Evolutionary conservation across 1,140 invertebrate species (phyloP), one percentile per base, ranked within the genome.

Genomic region (Doryteuthis pealeii): DNA sequence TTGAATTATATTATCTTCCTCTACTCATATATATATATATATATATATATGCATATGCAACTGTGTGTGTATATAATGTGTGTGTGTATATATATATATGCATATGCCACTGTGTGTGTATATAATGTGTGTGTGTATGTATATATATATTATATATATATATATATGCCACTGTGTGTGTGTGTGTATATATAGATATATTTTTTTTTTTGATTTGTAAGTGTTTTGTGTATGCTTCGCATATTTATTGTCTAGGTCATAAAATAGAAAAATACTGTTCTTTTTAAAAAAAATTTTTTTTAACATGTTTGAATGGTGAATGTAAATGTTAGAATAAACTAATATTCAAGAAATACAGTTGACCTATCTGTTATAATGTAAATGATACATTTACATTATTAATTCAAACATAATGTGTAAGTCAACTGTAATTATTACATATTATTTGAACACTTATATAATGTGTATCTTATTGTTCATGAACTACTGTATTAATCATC

Each of bases 91-190:
- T 28, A 58, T 58, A 58, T 58, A 58, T 58, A 18, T 58, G 54
- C 15, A 58, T 58, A 58, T 58, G 15, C 15, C 3, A 5, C 3
- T 58, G 15, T 18, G 15, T 58, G 15, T 58, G 15, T 28, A 58
- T 58, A 58, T 58, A 58, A 58, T 58, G 15, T 18, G 15, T 58
- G 15, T 58, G 15, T 58, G 15, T 58, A 28, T 58, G 15, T 18
- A 28, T 58, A 58, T 58, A 58, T 58, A 58, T 58, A 18, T 58
- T 58, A 58, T 58, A 58, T 58, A 58, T 58, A 58, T 58, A 58
- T 58, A 58, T 58, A 58, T 18, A 58, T 58, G 15, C 15, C 3
- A 5, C 3, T 58, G 26, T 58, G 54, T 58, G 15, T 58, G 15
- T 58, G 15, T 58, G 15, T 58, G 15, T 18, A 28, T 58, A 58